phyloP scores from a whole-genome alignment of 2,113 vertebrate species.

The Rhea pennata region DNA sequence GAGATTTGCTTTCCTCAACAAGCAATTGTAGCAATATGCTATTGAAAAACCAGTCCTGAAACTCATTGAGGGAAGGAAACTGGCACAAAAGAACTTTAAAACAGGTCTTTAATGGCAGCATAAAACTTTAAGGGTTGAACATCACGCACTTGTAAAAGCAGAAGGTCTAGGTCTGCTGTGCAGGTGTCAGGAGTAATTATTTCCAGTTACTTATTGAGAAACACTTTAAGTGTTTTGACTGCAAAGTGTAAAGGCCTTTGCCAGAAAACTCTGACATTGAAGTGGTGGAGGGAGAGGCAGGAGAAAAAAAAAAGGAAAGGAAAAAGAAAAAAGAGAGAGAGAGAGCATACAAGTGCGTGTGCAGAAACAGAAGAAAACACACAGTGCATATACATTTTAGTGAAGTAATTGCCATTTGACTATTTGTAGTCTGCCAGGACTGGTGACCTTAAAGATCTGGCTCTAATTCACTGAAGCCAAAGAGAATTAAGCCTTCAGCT shows the following conservation, averaged over 20 bases:
- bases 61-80: conserved; percentile 40
- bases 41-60: conserved; percentile 44
- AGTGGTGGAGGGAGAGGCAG: background rate
- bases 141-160: conserved; percentile 60
- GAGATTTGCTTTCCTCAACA: conserved; percentile 44
- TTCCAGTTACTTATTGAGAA: conserved; percentile 65
- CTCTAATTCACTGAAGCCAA: background rate
- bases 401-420: background rate
- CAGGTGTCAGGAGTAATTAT: conserved; percentile 70
- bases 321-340: background rate
- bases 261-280: background rate
- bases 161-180: conserved; percentile 39
- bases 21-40: background rate
- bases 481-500: background rate
- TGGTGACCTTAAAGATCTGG: background rate
- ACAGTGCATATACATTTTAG: background rate
- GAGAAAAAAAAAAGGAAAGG: background rate
- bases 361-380: background rate
- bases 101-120: conserved; percentile 27
- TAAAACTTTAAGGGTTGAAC: conserved; percentile 59
- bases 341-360: background rate
- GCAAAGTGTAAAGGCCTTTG: background rate
- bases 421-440: background rate
- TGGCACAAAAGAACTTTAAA: conserved; percentile 58
- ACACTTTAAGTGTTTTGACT: conserved; percentile 26